These are phyloP conservation scores for Chloroclysta siterata DNA, from an alignment of 2,888 invertebrate species.

Conservation along the genomic window DNA sequence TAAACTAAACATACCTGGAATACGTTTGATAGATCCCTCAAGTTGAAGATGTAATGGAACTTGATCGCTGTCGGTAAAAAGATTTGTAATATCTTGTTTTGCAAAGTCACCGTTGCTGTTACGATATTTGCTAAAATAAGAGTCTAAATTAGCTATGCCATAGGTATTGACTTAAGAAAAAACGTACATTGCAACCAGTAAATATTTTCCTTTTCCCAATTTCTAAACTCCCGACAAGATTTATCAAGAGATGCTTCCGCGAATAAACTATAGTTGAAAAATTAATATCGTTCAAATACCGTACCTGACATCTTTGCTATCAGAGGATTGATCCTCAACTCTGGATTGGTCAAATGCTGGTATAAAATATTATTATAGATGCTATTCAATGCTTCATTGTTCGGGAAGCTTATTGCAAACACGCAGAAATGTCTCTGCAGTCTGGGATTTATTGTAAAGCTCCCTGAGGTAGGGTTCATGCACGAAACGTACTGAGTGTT, in stretches of 20 bases:
- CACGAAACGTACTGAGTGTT: constrained; percentile 98
- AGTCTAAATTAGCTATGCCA: not conserved
- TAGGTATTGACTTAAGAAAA: too few species aligned
- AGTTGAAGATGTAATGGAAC: constrained; percentile 98
- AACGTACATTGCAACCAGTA: too few species aligned
- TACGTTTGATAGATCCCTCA: constrained; percentile 96
- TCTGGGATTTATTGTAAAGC: constrained; percentile 97
- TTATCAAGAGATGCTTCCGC: too few species aligned
- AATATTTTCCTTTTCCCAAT: too few species aligned
- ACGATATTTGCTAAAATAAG: constrained; percentile 87
- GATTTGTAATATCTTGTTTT: constrained; percentile 93
- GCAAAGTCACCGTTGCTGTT: constrained; percentile 92
- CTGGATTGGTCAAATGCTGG: constrained; percentile 93
- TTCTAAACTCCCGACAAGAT: too few species aligned
- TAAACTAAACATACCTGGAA: constrained; percentile 88
- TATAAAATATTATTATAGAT: constrained; percentile 95
- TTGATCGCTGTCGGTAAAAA: constrained; percentile 98
- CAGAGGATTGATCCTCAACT: constrained; percentile 90
- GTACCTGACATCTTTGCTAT: constrained; percentile 87
- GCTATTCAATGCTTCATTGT: constrained; percentile 91
- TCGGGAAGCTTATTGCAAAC: constrained; percentile 93
- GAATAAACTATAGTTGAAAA: too few species aligned
- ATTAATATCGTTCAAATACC: constrained; percentile 18
- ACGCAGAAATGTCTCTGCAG: constrained; percentile 96
- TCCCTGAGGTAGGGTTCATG: constrained; percentile 99